Base-by-base conservation (phyloP, 2,888 invertebrate genomes). In the Zygaena filipendulae region DNA sequence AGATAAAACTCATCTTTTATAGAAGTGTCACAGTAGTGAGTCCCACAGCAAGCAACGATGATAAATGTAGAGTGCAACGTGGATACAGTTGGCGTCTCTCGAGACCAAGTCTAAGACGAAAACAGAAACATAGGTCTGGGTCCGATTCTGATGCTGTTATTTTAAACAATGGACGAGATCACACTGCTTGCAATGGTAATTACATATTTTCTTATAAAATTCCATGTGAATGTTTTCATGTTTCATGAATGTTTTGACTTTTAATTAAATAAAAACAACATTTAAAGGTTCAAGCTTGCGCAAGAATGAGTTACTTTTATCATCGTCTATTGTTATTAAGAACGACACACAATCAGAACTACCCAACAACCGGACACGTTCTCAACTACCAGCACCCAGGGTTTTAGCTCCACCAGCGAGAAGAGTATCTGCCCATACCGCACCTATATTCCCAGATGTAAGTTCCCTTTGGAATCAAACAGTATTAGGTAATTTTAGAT, bases 61-160 rank as follows among this genome's bases (percentile, higher is more conserved):
- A 75, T 3, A 83, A 75, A 39, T 81, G 80, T 39, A 72, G 83
- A 45, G 82, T 87, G 12, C 86, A 86, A 42, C 72, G 89, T 45
- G 87, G 87, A 11, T 87, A 88, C 49, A 91, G 91, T 37, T 90
- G 88, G 87, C 87, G 88, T 45, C 74, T 88, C 43, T 86, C 87
- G 10, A 82, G 87, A 34, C 85, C 92, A 27, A 88, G 93, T 58
- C 77, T 94, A 47, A 82, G 86, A 35, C 82, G 85, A 42, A 89
- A 87, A 40, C 62, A 52, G 30, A 84, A 84, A 46, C 81, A 75
- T 40, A 62, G 83, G 32, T 81, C 82, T 7, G 83, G 83, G 0
- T 83, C 82, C 0, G 77, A 80, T 39, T 83, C 83, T 3, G 85
- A 84, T 25, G 84, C 85, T 18, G 81, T 84, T n/a, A 71, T 85